These are phyloP conservation scores for Aphelinus atriplicis DNA, from an alignment of 1,140 invertebrate species.

Conservation along the genomic window DNA sequence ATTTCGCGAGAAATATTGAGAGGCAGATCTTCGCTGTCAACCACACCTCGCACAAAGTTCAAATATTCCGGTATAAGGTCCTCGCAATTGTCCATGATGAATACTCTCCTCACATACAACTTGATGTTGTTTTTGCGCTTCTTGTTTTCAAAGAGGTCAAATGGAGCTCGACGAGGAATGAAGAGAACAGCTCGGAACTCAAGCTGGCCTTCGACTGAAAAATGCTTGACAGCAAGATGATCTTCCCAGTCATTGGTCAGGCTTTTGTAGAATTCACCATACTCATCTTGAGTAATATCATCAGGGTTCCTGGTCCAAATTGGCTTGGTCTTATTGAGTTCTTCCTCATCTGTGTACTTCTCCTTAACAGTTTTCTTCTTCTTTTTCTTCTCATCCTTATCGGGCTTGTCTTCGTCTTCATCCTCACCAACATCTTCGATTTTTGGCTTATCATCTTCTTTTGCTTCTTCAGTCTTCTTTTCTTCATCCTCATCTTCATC, in stretches of 20 bases:
- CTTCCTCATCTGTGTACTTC: constrained; percentile 97
- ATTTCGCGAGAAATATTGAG: constrained; percentile 99
- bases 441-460: constrained; percentile 86
- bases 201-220: constrained; percentile 97
- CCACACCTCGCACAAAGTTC: constrained; percentile 96
- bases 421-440: constrained; percentile 94
- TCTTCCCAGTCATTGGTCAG: constrained; percentile 99
- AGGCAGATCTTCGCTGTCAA: constrained; percentile 97
- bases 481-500: constrained; percentile 84
- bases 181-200: constrained; percentile 97
- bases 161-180: constrained; percentile 92
- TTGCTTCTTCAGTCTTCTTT: constrained; percentile 68
- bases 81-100: constrained; percentile 99
- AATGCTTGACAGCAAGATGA: constrained; percentile 97
- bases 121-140: constrained; percentile 99
- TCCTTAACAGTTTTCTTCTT: constrained; percentile 97
- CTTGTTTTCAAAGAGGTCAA: constrained; percentile 98
- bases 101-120: constrained; percentile 94
- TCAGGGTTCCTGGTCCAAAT: constrained; percentile 99
- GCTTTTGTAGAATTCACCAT: constrained; percentile 99
- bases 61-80: constrained; percentile 98
- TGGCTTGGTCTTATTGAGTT: constrained; percentile 99
- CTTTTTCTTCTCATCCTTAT: constrained; percentile 86
- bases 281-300: constrained; percentile 97
- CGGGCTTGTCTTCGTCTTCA: constrained; percentile 82